These are phyloP conservation scores for Chironomus tepperi DNA, from an alignment of 1,140 invertebrate species.

Conservation along the genomic window DNA sequence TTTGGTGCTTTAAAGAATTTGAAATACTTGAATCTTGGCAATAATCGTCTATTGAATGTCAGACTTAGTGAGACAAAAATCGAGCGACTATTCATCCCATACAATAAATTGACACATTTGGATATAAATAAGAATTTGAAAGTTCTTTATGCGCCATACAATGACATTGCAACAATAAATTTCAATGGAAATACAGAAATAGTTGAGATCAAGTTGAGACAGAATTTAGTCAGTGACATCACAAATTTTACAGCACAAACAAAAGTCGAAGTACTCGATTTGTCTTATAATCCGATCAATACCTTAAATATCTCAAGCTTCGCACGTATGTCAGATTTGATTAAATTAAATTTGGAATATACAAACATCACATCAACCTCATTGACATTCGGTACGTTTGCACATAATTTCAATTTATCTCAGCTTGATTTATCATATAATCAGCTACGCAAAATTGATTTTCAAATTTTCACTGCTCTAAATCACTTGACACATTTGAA, in stretches of 20 bases:
- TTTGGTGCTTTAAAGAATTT: neutral
- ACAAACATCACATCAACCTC: neutral
- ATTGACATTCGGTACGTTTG: constrained; percentile 15
- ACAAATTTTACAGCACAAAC: neutral
- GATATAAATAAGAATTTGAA: neutral
- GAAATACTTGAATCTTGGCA: neutral
- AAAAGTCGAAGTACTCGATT: neutral
- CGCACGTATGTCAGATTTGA: neutral
- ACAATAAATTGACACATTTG: constrained; percentile 11
- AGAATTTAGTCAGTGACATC: neutral
- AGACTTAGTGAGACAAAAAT: neutral
- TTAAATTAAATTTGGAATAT: neutral
- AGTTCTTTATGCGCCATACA: neutral
- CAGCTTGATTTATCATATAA: constrained; percentile 1
- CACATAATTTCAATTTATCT: neutral
- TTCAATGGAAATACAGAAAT: neutral
- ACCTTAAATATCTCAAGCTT: neutral
- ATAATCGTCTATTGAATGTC: neutral
- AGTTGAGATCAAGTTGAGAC: neutral
- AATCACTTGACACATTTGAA: neutral
- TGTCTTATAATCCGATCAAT: neutral
- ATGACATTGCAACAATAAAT: neutral
- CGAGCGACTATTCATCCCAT: neutral
- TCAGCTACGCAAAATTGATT: neutral
- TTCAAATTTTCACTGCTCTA: neutral